Base-by-base conservation (phyloP, 2,888 invertebrate species). In the Chaetoderma sp. region DNA sequence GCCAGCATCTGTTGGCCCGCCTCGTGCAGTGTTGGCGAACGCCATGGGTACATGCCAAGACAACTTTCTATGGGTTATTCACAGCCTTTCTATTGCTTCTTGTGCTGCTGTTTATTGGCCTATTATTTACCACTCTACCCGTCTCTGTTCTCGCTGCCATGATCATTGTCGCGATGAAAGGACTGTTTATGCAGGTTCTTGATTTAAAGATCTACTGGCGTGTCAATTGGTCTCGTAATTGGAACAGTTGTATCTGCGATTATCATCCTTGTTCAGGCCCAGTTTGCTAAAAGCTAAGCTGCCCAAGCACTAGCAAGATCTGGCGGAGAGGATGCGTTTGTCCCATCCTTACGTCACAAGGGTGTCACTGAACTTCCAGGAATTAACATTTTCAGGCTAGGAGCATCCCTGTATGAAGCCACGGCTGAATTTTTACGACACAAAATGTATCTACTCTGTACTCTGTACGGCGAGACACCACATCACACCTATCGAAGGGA, bases 201-300 rank as follows among this genome's bases (percentile, higher is more conserved):
- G 92, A 93, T 56, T 88, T 95, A 0, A 85, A 88, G 16, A 90
- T 89, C 73, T 91, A 93, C 75, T 95, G 93, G 92, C 90, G 88
- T 74, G 86, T 93, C 36, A 94, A 94, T 78, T 45, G 86, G 86
- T 16, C 76, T 86, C 6, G 77, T 75, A 1, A 75, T 82, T 18
- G 86, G 86, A 0, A 77, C 83, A 4, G 71, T 73, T 1, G 75
- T 80, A 5, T 81, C 83, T 3, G 71, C 83, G 4, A 67, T 83
- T 32, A 80, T 83, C 0, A 78, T 85, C 2, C 78, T 83, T 27
- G 74, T 83, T 63, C 82, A 82, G 58, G 78, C 79, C 5, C 82
- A 82, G 70, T 76, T 79, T 57, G 75, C 80, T 28, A 71, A 77
- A 25, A 82, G 83, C 4, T 79, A 78, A 70, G n/a, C n/a, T n/a